Base-by-base conservation (phyloP, 2,888 invertebrate species). In the Eustalomyia histrio region DNA sequence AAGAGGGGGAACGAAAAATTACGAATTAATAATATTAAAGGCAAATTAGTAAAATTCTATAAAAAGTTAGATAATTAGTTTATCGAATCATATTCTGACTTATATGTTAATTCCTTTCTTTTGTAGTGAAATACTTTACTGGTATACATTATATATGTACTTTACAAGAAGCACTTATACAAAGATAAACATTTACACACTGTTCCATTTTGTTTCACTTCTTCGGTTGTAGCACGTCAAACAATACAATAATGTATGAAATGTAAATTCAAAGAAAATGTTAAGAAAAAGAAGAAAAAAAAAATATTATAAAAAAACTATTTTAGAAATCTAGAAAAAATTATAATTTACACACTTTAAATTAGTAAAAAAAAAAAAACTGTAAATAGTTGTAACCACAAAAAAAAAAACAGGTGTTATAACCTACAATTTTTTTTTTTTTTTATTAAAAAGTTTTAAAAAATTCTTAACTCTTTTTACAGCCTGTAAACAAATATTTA, bases 171-270 rank as follows among this genome's bases (percentile, higher is more conserved):
- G 21, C 61, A n/a, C 43, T 61, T 61, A 14, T 21, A 47, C 12
- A 21, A 61, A 61, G 33, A 43, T 24, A 61, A 61, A 61, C 47
- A 61, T 61, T 61, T 61, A 24, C 61, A 47, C 61, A 43, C 43
- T 47, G n/a, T 47, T 47, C n/a, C 16, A 4, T 47, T 47, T 47
- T 47, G n/a, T 39, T 8, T 39, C 12, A 2, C 1, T 47, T n/a
- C 43, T n/a, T 47, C 14, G n/a, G n/a, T 47, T n/a, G 43, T 47
- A 5, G n/a, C 61, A 61, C 47, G 43, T 61, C 17, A 43, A 21
- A 61, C 18, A 61, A 57, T 43, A 61, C 43, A 61, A n/a, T 61
- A n/a, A 61, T 61, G 61, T n/a, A 61, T 61, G 43, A 47, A 47
- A 21, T 43, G n/a, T n/a, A 47, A 47, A 47, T n/a, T 47, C 43